phyloP scores from a whole-genome alignment of 2,888 invertebrate species.

The Tetropium fuscum region DNA sequence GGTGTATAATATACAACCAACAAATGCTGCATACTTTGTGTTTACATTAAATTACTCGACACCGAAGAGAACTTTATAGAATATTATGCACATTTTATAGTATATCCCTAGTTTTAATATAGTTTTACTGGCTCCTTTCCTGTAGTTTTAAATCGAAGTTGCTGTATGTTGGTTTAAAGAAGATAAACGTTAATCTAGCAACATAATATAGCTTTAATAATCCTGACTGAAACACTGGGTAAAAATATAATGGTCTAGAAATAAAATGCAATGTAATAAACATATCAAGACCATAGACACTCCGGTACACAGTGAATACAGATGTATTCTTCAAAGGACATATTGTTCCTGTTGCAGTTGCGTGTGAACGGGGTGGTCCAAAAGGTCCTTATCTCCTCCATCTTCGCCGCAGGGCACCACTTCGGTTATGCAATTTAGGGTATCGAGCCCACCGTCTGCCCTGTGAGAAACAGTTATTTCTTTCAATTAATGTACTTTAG shows the following conservation, averaged over 20 bases:
- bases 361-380: conserved; percentile 59
- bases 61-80: too few relatives aligned
- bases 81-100: too few relatives aligned
- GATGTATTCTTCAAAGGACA: conserved; percentile 28
- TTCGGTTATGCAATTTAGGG: conserved; percentile 54
- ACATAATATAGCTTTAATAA: too few relatives aligned
- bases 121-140: too few relatives aligned
- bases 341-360: conserved; percentile 40
- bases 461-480: conserved; percentile 51
- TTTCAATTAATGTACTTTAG: conserved; percentile 7
- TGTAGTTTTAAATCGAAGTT: too few relatives aligned
- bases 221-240: too few relatives aligned
- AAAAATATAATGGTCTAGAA: background rate
- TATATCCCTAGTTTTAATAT: too few relatives aligned
- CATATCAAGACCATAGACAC: conserved; percentile 6
- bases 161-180: too few relatives aligned
- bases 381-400: conserved; percentile 51
- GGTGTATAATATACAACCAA: too few relatives aligned
- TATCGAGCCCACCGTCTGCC: conserved; percentile 40
- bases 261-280: conserved; percentile 4
- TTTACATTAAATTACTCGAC: too few relatives aligned
- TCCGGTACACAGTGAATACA: conserved; percentile 6
- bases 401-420: conserved; percentile 53
- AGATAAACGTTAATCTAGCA: too few relatives aligned
- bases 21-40: too few relatives aligned